A percentile compares a stretch with the other conserved stretches of the same genome.
Conservation (phyloP, 1,140 invertebrate genomes). For the Mercenaria mercenaria region DNA sequence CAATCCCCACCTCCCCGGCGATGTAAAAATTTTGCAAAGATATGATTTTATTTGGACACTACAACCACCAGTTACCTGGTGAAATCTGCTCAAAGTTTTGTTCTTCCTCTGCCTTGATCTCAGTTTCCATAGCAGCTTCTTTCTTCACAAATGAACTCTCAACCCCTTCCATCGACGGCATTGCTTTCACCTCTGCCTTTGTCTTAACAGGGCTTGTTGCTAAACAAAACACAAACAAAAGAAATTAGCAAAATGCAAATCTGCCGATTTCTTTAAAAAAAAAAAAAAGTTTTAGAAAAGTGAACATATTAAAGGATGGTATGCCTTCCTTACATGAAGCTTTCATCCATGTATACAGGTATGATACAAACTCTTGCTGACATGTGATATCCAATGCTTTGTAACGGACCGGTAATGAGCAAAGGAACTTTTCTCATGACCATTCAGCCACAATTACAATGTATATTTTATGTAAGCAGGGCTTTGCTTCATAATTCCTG, state of each 20-base stretch:
- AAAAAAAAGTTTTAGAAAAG: too few species aligned
- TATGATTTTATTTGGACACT: too few species aligned
- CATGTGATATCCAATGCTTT: not conserved
- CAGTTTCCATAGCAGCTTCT: not conserved
- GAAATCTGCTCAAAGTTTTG: not conserved
- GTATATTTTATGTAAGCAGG: not conserved
- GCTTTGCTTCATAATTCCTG: not conserved
- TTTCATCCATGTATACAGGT: conserved; percentile 12
- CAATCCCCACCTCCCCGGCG: too few species aligned
- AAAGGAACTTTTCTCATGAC: too few species aligned
- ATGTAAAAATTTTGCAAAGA: too few species aligned
- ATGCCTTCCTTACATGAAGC: not conserved
- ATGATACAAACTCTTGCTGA: not conserved
- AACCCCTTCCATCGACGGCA: not conserved
- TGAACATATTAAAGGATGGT: not conserved
- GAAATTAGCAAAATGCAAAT: too few species aligned
- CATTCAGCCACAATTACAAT: not conserved
- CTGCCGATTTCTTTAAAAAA: too few species aligned
- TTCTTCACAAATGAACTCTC: not conserved
- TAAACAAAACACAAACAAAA: not conserved
- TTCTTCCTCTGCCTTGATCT: not conserved
- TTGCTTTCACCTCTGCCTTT: not conserved
- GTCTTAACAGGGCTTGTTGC: not conserved
- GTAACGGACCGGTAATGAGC: not conserved
- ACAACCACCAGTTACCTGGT: too few species aligned